These are phyloP conservation scores for Motacilla tschutschensis DNA, from an alignment of 2,113 vertebrate species.

Conservation along the genomic window DNA sequence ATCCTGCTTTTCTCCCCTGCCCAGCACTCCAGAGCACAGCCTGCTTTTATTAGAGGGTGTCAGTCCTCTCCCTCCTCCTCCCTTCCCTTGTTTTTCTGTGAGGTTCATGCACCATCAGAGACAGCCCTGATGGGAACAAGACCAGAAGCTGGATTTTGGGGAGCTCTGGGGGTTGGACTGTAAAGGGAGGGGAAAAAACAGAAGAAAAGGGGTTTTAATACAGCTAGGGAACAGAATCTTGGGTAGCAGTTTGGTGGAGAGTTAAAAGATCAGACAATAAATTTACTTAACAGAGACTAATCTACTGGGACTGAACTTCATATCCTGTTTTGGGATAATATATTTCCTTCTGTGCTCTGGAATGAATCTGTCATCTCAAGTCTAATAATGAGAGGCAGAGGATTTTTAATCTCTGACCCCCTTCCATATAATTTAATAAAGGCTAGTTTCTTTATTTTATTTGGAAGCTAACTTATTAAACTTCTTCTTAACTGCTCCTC, in stretches of 20 bases:
- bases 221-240: slow-evolving; percentile 36
- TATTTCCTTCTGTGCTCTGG: slow-evolving; percentile 81
- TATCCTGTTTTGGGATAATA: slow-evolving; percentile 84
- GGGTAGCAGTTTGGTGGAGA: slow-evolving; percentile 66
- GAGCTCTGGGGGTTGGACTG: neutral
- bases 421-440: slow-evolving; percentile 75
- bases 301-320: slow-evolving; percentile 78
- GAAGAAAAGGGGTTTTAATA: slow-evolving; percentile 8
- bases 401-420: slow-evolving; percentile 81
- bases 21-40: neutral
- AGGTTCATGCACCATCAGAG: neutral
- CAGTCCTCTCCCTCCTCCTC: neutral
- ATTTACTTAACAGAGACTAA: slow-evolving; percentile 80
- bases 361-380: slow-evolving; percentile 79
- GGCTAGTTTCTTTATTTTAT: slow-evolving; percentile 70
- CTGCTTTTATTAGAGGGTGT: slow-evolving; percentile 50
- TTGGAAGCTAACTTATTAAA: slow-evolving; percentile 57
- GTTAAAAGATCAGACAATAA: slow-evolving; percentile 81
- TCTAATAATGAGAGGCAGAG: slow-evolving; percentile 80
- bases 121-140: neutral
- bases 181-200: neutral
- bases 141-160: neutral
- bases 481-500: neutral
- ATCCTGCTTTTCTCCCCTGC: neutral
- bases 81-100: neutral